phyloP scores from a whole-genome alignment of 1,140 invertebrate genomes.

The Drosophila fuyamai region DNA sequence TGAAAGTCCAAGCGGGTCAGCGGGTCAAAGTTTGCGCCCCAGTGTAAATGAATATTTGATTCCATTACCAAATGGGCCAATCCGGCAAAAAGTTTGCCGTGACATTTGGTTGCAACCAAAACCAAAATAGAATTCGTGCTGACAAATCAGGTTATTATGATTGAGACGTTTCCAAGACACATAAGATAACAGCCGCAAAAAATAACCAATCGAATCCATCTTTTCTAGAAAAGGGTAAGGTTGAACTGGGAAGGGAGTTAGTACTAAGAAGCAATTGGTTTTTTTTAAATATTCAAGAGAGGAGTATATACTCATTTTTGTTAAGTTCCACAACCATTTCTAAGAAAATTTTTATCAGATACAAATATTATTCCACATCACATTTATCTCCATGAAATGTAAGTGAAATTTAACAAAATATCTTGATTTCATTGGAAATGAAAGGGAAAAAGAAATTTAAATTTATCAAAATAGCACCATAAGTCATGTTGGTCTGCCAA shows the following conservation, averaged over 20 bases:
- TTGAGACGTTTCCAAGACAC: slow-evolving; percentile 19
- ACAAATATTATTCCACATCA: too few species aligned
- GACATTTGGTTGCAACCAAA: slow-evolving; percentile 27
- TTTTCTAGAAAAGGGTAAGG: slow-evolving; percentile 3
- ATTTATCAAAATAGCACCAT: neutral
- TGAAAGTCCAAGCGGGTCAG: slow-evolving; percentile 43
- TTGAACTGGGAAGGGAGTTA: neutral
- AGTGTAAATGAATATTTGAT: slow-evolving; percentile 36
- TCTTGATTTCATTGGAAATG: neutral
- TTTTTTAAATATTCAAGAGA: too few species aligned
- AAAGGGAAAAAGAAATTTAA: neutral
- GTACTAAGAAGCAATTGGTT: neutral
- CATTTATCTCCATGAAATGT: too few species aligned
- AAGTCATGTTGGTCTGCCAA: slow-evolving; percentile 6
- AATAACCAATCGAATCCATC: slow-evolving; percentile 28
- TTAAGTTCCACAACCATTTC: too few species aligned
- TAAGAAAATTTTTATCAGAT: too few species aligned
- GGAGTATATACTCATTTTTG: too few species aligned
- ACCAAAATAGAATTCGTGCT: slow-evolving; percentile 31
- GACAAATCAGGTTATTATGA: slow-evolving; percentile 40
- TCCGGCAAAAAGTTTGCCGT: slow-evolving; percentile 13
- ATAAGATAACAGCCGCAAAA: slow-evolving; percentile 27
- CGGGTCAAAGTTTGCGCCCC: slow-evolving; percentile 23
- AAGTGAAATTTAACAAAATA: too few species aligned
- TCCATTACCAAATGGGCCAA: slow-evolving; percentile 29